These are phyloP conservation scores for Chesias legatella DNA, from an alignment of 2,888 invertebrate species.

Conservation along the genomic window DNA sequence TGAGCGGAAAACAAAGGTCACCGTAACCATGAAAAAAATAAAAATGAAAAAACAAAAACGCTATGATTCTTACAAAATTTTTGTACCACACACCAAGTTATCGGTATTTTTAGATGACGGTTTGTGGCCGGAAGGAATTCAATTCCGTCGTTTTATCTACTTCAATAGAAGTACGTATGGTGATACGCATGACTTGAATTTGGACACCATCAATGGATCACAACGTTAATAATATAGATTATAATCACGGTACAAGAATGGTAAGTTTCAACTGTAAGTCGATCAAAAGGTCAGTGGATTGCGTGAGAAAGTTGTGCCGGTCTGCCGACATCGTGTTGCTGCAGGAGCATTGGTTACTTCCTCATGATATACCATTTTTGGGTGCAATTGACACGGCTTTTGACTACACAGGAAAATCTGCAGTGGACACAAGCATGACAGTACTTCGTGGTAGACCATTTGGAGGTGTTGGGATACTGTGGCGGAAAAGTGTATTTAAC, in stretches of 20 bases:
- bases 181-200: too few species aligned
- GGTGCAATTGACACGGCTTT: conserved; percentile 23
- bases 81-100: conserved; percentile 19
- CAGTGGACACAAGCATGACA: conserved; percentile 9
- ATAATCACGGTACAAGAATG: neutral
- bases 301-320: conserved; percentile 17
- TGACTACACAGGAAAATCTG: conserved; percentile 18
- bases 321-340: conserved; percentile 8
- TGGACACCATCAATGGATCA: too few species aligned
- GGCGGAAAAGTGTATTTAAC: too few species aligned
- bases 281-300: conserved; percentile 22
- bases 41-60: conserved; percentile 16
- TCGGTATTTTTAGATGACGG: conserved; percentile 15
- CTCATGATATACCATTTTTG: conserved; percentile 22
- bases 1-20: neutral
- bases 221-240: neutral
- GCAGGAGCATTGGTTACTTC: conserved; percentile 21
- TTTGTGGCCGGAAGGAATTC: conserved; percentile 27
- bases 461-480: conserved; percentile 13
- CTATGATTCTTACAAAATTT: conserved; percentile 24
- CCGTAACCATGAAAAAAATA: conserved; percentile 14
- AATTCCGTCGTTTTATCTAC: conserved; percentile 22
- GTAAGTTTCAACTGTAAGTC: conserved; percentile 30
- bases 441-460: conserved; percentile 21
- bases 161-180: neutral